Conservation (phyloP, 2,888 invertebrate genomes). For the Athrips mouffetella region DNA sequence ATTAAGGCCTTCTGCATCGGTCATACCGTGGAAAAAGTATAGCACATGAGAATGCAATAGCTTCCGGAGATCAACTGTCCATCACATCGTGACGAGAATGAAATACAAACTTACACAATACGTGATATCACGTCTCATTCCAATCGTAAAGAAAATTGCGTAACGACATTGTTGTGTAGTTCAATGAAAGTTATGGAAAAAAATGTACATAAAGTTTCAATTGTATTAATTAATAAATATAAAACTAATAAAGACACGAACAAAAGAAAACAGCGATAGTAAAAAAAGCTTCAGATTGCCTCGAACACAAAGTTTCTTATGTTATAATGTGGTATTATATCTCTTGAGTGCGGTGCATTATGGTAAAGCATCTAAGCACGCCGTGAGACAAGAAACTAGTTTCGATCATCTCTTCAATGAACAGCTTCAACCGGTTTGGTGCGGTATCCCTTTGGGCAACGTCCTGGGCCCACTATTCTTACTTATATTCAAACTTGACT, state of each 20-base stretch:
- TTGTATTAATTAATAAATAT: too few species aligned
- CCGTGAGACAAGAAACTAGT: constrained; percentile 15
- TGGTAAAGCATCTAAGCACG: constrained; percentile 15
- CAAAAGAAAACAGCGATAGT: background rate
- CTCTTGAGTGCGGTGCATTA: constrained; percentile 7
- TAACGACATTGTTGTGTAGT: background rate
- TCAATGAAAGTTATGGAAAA: background rate
- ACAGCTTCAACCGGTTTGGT: constrained; percentile 20
- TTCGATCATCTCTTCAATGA: constrained; percentile 20
- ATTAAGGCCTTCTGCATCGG: too few species aligned
- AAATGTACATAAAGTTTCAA: too few species aligned
- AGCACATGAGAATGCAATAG: constrained; percentile 49
- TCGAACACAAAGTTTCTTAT: background rate
- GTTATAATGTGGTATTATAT: background rate
- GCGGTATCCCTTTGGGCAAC: constrained; percentile 10
- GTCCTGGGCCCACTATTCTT: constrained; percentile 10
- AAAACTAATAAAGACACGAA: too few species aligned
- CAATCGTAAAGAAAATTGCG: too few species aligned
- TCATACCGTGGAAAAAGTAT: background rate
- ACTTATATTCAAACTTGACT: background rate
- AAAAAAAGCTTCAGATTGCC: background rate
- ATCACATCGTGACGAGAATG: constrained; percentile 3
- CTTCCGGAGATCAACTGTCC: constrained; percentile 33
- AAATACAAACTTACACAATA: background rate
- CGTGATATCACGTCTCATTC: background rate